Conservation (phyloP, 1,140 invertebrate species). For the Ruditapes philippinarum region DNA sequence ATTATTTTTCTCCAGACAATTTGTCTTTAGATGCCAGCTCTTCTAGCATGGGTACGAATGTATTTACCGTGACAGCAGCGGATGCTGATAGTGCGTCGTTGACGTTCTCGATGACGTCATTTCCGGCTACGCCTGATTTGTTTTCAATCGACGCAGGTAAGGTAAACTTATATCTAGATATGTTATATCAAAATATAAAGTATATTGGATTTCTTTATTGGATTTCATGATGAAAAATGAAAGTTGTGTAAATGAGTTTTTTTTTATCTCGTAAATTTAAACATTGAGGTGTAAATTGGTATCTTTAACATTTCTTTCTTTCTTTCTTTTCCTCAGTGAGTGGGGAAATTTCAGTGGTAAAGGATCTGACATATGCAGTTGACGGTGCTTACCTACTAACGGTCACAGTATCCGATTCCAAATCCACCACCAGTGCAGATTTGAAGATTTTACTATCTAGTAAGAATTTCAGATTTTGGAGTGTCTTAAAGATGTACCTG, state of each 20-base stretch:
- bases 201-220: too few relatives aligned
- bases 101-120: conserved; percentile 48
- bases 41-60: background rate
- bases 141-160: conserved; percentile 23
- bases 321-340: background rate
- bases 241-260: too few relatives aligned
- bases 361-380: background rate
- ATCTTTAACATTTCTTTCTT: too few relatives aligned
- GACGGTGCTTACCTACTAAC: conserved; percentile 32
- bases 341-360: background rate
- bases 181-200: too few relatives aligned
- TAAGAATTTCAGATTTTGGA: background rate
- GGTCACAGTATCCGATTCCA: background rate
- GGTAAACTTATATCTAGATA: too few relatives aligned
- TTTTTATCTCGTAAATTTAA: too few relatives aligned
- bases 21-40: background rate
- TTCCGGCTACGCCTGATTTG: conserved; percentile 20
- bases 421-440: background rate
- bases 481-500: too few relatives aligned
- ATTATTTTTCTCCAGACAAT: background rate
- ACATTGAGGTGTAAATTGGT: too few relatives aligned
- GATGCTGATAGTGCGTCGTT: conserved; percentile 21
- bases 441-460: background rate
- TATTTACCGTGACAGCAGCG: conserved; percentile 8
- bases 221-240: too few relatives aligned